phyloP scores from a whole-genome alignment of 2,797 vertebrate species.

The Coracias cyanogaster region DNA sequence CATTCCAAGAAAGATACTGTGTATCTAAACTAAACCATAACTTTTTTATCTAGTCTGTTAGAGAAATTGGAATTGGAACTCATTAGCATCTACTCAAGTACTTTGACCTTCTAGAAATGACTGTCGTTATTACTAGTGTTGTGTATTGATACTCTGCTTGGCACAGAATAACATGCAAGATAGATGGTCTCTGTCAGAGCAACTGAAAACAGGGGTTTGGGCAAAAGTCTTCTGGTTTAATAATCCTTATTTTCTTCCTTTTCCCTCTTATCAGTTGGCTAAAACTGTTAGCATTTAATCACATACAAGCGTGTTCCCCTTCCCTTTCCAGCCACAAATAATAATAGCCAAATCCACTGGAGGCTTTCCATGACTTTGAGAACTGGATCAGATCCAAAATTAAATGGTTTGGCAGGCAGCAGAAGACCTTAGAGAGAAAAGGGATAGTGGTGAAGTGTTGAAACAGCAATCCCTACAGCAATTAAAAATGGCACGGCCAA shows the following conservation, averaged over 20 bases:
- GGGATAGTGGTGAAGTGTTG: neutral
- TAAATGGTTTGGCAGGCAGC: slow-evolving; percentile 27
- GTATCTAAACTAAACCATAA: neutral
- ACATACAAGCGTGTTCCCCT: neutral
- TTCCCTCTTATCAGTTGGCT: neutral
- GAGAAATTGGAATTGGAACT: neutral
- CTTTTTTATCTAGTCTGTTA: neutral
- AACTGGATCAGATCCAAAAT: neutral
- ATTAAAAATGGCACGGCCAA: neutral
- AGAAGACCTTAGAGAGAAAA: slow-evolving; percentile 1
- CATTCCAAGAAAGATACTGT: neutral
- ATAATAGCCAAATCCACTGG: slow-evolving; percentile 19
- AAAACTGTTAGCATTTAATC: slow-evolving; percentile 36
- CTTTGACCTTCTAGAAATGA: slow-evolving; percentile 22
- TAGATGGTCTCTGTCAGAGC: neutral
- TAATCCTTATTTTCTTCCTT: slow-evolving; percentile 10
- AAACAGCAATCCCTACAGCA: neutral
- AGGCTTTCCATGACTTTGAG: slow-evolving; percentile 34
- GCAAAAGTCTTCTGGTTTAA: neutral
- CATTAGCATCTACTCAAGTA: neutral
- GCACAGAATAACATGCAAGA: neutral
- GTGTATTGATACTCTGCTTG: neutral
- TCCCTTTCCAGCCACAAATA: slow-evolving; percentile 30
- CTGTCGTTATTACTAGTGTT: neutral
- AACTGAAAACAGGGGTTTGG: neutral